These are phyloP conservation scores for Chascanopsetta lugubris DNA, from an alignment of 2,113 vertebrate species.

Conservation along the genomic window DNA sequence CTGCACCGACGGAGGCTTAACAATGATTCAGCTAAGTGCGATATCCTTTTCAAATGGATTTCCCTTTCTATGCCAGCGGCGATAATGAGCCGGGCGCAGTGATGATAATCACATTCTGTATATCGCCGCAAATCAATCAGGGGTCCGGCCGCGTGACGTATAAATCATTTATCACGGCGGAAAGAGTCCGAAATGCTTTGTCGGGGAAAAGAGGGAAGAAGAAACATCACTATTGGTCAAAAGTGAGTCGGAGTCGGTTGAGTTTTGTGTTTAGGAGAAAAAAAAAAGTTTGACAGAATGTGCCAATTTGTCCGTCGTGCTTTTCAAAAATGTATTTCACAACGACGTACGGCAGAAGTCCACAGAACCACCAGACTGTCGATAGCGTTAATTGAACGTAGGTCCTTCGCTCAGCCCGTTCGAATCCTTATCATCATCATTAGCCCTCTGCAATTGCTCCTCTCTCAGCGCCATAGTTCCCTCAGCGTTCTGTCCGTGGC, in stretches of 20 bases:
- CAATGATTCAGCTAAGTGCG: slow-evolving; percentile 55
- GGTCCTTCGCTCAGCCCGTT: too few species aligned
- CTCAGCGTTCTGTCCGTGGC: too few species aligned
- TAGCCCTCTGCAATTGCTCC: too few species aligned
- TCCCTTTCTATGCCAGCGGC: slow-evolving; percentile 57
- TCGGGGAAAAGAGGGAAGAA: slow-evolving; percentile 39
- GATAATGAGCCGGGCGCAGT: slow-evolving; percentile 63
- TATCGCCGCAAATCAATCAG: slow-evolving; percentile 67
- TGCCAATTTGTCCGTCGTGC: too few species aligned
- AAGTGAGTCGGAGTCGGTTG: background rate
- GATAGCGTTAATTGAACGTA: too few species aligned
- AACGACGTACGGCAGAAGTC: too few species aligned
- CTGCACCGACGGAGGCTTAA: slow-evolving; percentile 49
- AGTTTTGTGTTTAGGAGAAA: background rate
- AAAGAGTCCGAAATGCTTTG: slow-evolving; percentile 50
- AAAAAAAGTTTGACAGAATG: too few species aligned
- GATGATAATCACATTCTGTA: slow-evolving; percentile 71
- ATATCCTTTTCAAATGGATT: slow-evolving; percentile 69
- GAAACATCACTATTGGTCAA: slow-evolving; percentile 23
- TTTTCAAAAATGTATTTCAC: too few species aligned
- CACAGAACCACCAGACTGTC: too few species aligned
- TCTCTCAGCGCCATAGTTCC: too few species aligned
- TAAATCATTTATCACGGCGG: slow-evolving; percentile 61
- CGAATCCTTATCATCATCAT: too few species aligned
- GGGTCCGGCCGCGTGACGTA: slow-evolving; percentile 54